Evolutionary conservation across 2,113 vertebrate species (phyloP).

Genomic region (Dissostichus mawsoni): DNA sequence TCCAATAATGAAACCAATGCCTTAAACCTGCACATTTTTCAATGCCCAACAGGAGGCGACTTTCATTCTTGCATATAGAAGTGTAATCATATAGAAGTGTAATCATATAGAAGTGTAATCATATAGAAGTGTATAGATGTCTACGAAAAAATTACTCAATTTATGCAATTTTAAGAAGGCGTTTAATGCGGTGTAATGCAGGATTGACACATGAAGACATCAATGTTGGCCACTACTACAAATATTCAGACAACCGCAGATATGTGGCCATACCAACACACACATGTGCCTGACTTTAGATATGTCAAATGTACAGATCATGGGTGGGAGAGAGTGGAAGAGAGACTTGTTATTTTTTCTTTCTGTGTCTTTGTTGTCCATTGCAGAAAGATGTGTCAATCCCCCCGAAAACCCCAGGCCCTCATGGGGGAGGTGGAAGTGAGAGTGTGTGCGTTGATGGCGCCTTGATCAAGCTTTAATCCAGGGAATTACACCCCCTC

Average conservation of each 20-base stretch:
- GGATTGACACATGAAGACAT: background rate
- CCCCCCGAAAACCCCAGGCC: constrained; percentile 18
- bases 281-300: background rate
- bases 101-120: too few species aligned
- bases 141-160: background rate
- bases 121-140: too few species aligned
- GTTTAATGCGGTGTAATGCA: background rate
- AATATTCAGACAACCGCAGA: background rate
- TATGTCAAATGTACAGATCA: constrained; percentile 24
- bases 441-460: constrained; percentile 39
- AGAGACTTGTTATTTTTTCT: constrained; percentile 5
- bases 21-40: too few species aligned
- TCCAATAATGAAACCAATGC: too few species aligned
- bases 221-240: background rate
- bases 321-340: constrained; percentile 9
- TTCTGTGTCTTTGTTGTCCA: constrained; percentile 70
- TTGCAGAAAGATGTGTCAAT: constrained; percentile 47
- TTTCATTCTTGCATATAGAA: too few species aligned
- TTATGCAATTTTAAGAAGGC: background rate
- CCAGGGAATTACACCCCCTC: constrained; percentile 56
- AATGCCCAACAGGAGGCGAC: too few species aligned
- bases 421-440: constrained; percentile 45
- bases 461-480: constrained; percentile 75
- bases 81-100: too few species aligned
- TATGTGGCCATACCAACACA: background rate